Evolutionary conservation across 2,797 vertebrate genomes (phyloP), one percentile per base, ranked within the genome.

Genomic region (Diglossa cyanea): DNA sequence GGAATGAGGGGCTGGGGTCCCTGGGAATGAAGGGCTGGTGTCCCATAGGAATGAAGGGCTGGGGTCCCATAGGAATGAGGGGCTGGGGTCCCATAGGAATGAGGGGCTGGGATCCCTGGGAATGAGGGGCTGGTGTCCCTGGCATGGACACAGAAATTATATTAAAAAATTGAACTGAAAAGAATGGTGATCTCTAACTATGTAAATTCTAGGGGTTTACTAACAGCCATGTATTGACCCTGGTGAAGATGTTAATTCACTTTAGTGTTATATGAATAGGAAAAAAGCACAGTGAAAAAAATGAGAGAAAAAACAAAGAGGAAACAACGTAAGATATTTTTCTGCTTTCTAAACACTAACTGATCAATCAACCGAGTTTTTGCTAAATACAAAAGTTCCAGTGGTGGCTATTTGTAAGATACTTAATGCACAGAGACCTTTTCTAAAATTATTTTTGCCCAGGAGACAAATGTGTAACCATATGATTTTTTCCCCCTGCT

Each of bases 401-500:
- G 44, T 57, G 55, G 48, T 80, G 45, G 57, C 78, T 94, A 16
- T 80, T 72, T 70, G 86, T 33, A 45, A 92, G 44, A 28, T 26
- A 48, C 60, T 72, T 84, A 86, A 84, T 87, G 28, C 73, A 24
- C 33, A 24, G 80, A 91, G 70, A 57, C 86, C 62, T 84, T 86
- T 25, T 13, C 2, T 40, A 4, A n/a, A 85, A 96, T 94, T 93
- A 88, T 95, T 97, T 96, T 86, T 83, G 48, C 96, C 88, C 90
- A 19, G 76, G 92, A 95, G 97, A 97, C 95, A 81, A 92, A 95
- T 66, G 55, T 68, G 26, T 78, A 87, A 87, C 94, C 91, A 47
- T 57, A 93, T 60, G 94, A 95, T 71, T 89, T 97, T 97, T 87
- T 92, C 70, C 92, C 93, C 96, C 96, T 95, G 97, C 97, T 96